Conservation (phyloP, 2,113 vertebrate species). For the Garra rufa region DNA sequence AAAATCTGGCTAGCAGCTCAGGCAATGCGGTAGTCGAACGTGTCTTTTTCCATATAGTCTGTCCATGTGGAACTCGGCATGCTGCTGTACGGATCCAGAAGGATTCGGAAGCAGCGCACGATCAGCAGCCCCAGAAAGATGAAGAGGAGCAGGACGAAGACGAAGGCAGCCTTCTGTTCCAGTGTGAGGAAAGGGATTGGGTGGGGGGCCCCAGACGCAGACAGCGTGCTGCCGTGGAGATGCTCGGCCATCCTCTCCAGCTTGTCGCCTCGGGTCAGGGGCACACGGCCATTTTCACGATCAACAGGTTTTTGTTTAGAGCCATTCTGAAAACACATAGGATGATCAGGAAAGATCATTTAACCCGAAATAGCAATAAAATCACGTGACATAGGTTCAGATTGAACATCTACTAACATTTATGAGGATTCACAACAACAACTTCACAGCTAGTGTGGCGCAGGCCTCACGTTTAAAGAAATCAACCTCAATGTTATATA, state of each 20-base stretch:
- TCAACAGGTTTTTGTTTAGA: conserved; percentile 56
- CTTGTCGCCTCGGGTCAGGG: conserved; percentile 50
- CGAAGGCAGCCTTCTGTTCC: conserved; percentile 84
- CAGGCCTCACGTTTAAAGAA: conserved; percentile 17
- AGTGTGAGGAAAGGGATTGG: conserved; percentile 78
- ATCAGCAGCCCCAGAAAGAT: conserved; percentile 85
- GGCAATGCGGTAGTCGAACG: conserved; percentile 83
- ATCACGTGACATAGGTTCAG: neutral
- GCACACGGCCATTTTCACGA: conserved; percentile 36
- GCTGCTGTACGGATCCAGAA: conserved; percentile 85
- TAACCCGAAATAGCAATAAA: neutral
- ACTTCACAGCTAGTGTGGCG: neutral
- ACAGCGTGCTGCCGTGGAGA: conserved; percentile 79
- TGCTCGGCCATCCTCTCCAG: conserved; percentile 76
- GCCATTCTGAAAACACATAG: conserved; percentile 42
- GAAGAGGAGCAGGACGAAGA: conserved; percentile 84
- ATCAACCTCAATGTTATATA: conserved; percentile 20
- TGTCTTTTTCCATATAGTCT: conserved; percentile 86
- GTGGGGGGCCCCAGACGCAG: conserved; percentile 76
- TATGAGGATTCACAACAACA: neutral
- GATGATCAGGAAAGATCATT: neutral
- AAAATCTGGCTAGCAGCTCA: conserved; percentile 61
- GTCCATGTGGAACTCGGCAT: conserved; percentile 87
- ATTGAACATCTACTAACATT: neutral
- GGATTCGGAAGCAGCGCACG: conserved; percentile 84